These are phyloP conservation scores for Drosophila obscura DNA, from an alignment of 1,140 invertebrate species.

Conservation along the genomic window DNA sequence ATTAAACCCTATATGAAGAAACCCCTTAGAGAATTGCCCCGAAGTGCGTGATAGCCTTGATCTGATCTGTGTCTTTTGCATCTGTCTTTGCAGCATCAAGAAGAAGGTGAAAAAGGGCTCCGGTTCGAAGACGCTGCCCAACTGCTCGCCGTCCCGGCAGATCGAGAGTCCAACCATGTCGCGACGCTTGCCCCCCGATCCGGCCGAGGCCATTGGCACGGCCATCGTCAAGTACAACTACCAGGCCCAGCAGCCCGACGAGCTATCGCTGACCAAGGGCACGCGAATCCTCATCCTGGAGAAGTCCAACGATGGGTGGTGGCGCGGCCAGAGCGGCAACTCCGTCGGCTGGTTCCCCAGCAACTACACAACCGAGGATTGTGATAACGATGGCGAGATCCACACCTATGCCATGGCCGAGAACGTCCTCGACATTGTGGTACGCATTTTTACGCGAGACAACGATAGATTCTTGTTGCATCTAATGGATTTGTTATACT, in stretches of 20 bases:
- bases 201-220: slow-evolving; percentile 93
- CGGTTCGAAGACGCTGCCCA: slow-evolving; percentile 93
- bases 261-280: slow-evolving; percentile 96
- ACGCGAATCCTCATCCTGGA: slow-evolving; percentile 97
- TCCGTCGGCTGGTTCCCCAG: slow-evolving; percentile 97
- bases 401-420: slow-evolving; percentile 96
- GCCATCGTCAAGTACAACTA: slow-evolving; percentile 99
- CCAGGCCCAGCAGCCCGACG: slow-evolving; percentile 98
- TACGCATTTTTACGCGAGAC: slow-evolving; percentile 77
- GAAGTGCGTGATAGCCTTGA: background rate
- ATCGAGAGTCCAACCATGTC: slow-evolving; percentile 91
- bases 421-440: slow-evolving; percentile 96
- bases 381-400: slow-evolving; percentile 92
- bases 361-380: slow-evolving; percentile 97
- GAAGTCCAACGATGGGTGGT: slow-evolving; percentile 99
- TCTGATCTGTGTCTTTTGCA: slow-evolving; percentile 9
- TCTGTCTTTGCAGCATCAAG: slow-evolving; percentile 90
- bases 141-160: slow-evolving; percentile 91
- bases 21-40: background rate
- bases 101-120: slow-evolving; percentile 95
- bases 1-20: background rate
- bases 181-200: slow-evolving; percentile 90
- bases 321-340: slow-evolving; percentile 95
- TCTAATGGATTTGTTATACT: background rate
- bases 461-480: background rate